Evolutionary conservation across 1,140 invertebrate genomes (phyloP), one percentile per base, ranked within the genome.

Genomic region (Conopomorpha cramerella): DNA sequence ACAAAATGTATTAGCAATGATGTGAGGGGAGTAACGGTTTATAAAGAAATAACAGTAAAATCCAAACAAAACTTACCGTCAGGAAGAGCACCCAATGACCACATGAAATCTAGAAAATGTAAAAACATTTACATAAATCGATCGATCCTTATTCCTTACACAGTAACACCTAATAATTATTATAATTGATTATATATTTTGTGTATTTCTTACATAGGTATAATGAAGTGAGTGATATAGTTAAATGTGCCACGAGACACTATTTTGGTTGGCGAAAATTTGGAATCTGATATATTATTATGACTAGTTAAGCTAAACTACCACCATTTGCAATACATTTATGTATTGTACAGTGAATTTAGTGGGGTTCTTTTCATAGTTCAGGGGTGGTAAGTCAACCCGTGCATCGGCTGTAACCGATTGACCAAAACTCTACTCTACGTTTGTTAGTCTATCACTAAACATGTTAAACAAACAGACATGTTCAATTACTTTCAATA

Each of bases 31-130:
- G n/a, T n/a, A n/a, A n/a, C n/a, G n/a, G n/a, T n/a, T n/a, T n/a
- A n/a, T n/a, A n/a, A n/a, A n/a, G n/a, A n/a, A n/a, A n/a, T 43
- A 49, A 46, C 55, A 58, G 62, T 59, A 66, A 56, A 59, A 61
- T 52, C 36, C 52, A 34, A 51, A 51, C 50, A 45, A 31, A 58
- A 89, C 90, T 90, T 85, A 95, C 93, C 92, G 84, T 95, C 92
- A 82, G 92, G 92, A 84, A 95, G 88, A 84, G 91, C 91, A 87
- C 92, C 92, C 86, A 95, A 86, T 80, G 92, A 93, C 93, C 93
- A 95, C 89, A 95, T 94, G 87, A 95, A 93, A 91, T 95, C 92
- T 95, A 91, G 81, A 89, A n/a, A 90, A 84, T 81, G 84, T 81
- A 84, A 85, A 88, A 82, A 85, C 81, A 83, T 71, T 71, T 73